phyloP scores from a whole-genome alignment of 2,113 vertebrate species.

The Elachura formosa region DNA sequence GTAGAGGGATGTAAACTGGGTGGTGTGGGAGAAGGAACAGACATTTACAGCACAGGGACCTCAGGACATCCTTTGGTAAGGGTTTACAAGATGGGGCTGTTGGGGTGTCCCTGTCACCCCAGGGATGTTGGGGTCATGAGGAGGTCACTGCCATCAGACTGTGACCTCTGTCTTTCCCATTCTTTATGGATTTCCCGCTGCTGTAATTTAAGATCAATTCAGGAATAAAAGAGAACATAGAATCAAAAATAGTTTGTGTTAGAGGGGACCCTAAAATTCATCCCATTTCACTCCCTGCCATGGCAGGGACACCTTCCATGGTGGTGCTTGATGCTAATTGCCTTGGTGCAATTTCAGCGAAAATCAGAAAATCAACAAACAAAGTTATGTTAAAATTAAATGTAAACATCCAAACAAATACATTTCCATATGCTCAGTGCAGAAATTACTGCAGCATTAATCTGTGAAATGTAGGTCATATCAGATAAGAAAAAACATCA shows the following conservation, averaged over 20 bases:
- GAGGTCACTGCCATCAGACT: not conserved
- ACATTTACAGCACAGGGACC: not conserved
- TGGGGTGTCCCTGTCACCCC: not conserved
- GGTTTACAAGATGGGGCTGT: no score
- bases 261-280: not conserved
- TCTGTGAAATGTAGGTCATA: not conserved
- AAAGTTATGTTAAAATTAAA: not conserved
- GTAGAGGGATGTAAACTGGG: no score
- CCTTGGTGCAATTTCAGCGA: not conserved
- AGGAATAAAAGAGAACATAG: not conserved
- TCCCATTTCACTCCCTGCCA: not conserved
- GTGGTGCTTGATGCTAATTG: not conserved
- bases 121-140: fast-evolving
- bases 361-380: not conserved
- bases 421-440: not conserved
- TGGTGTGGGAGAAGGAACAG: not conserved
- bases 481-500: not conserved
- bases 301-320: not conserved
- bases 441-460: not conserved
- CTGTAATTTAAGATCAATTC: not conserved
- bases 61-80: not conserved
- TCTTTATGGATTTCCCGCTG: not conserved
- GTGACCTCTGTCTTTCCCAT: not conserved
- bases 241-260: not conserved
- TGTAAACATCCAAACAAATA: not conserved